Evolutionary conservation across 2,888 invertebrate species (phyloP).

Genomic region (Hirtodrosophila histrioides): DNA sequence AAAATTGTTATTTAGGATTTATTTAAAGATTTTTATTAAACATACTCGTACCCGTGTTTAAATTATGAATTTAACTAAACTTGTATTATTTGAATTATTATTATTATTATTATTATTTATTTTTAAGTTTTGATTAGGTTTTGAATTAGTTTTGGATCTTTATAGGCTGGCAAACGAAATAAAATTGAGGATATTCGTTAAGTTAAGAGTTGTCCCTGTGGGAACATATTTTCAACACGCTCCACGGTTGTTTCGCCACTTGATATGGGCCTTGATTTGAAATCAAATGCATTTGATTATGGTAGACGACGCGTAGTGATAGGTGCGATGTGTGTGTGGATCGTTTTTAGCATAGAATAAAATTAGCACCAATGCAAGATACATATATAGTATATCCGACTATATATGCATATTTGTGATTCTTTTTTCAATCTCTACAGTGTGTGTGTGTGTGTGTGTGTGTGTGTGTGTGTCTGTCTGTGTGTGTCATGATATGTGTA

Average conservation of each 20-base stretch:
- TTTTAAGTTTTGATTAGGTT: too few species aligned
- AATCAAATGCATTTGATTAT: conserved; percentile 44
- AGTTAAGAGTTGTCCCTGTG: too few species aligned
- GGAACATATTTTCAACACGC: conserved; percentile 5
- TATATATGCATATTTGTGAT: conserved; percentile 3
- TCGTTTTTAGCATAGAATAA: conserved; percentile 57
- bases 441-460: conserved; percentile 16
- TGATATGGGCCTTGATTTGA: conserved; percentile 54
- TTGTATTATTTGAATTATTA: conserved; percentile 5
- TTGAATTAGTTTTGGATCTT: not conserved
- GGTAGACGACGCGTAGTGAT: conserved; percentile 3
- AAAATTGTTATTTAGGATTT: conserved; percentile 12
- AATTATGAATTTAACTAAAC: too few species aligned
- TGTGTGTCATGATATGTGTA: conserved; percentile 63
- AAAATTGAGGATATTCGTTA: conserved; percentile 4
- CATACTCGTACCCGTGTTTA: too few species aligned
- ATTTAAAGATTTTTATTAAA: conserved; percentile 4
- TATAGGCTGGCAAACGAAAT: conserved; percentile 9
- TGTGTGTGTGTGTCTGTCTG: conserved; percentile 5
- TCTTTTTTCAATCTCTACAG: conserved; percentile 8
- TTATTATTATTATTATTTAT: conserved; percentile 3
- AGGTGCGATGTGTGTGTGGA: not conserved
- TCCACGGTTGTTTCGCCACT: conserved; percentile 25
- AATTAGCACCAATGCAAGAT: conserved; percentile 74
- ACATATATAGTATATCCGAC: conserved; percentile 33